A percentile compares a stretch with the other conserved stretches of the same genome.
phyloP scores from a whole-genome alignment of 2,888 invertebrate species.

The Molanna angustata region DNA sequence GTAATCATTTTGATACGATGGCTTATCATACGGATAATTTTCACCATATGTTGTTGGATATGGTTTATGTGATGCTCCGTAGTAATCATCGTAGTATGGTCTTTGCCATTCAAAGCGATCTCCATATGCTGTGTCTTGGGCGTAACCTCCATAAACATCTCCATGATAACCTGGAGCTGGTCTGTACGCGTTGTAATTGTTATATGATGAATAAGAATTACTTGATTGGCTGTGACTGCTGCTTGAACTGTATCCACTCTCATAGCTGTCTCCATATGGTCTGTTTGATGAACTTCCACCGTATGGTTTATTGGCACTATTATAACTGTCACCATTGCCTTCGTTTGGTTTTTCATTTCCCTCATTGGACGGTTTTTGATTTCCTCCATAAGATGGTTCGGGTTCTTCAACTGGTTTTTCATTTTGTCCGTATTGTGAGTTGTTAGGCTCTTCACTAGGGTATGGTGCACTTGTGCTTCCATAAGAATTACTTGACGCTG shows the following conservation, averaged over 20 bases:
- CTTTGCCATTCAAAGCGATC: constrained; percentile 30
- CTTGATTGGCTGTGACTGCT: constrained; percentile 1
- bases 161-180: constrained; percentile 12
- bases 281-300: constrained; percentile 1
- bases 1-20: constrained; percentile 5
- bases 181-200: constrained; percentile 7
- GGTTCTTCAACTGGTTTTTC: constrained; percentile 9
- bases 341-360: constrained; percentile 2
- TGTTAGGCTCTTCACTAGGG: constrained; percentile 6
- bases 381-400: constrained; percentile 4
- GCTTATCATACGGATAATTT: constrained; percentile 27
- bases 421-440: constrained; percentile 5
- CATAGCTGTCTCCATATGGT: constrained; percentile 1
- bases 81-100: constrained; percentile 32
- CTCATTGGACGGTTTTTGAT: constrained; percentile 7
- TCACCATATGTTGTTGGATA: constrained; percentile 24
- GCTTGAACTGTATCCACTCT: neutral
- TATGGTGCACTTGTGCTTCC: constrained; percentile 12
- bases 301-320: too few relatives aligned
- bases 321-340: neutral
- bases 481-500: constrained; percentile 1
- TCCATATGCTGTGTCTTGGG: constrained; percentile 21
- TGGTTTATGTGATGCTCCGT: constrained; percentile 16
- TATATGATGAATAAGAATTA: constrained; percentile 9
- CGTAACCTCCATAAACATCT: constrained; percentile 18